Conservation (phyloP, 2,888 invertebrate species). For the Bembecia ichneumoniformis region DNA sequence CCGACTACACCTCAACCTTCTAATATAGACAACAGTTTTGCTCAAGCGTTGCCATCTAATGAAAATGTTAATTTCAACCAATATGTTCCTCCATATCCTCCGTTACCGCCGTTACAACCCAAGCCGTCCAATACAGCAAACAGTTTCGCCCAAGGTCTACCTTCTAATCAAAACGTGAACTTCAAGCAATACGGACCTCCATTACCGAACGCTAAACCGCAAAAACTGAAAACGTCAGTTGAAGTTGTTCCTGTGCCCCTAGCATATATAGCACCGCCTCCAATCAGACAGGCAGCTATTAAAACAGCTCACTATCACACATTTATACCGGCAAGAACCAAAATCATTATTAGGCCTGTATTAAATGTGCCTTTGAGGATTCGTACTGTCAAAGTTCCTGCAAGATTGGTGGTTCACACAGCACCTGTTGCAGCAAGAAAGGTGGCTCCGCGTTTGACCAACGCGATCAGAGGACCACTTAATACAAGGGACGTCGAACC, state of each 20-base stretch:
- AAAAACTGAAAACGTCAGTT: slow-evolving; percentile 50
- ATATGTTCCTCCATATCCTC: slow-evolving; percentile 27
- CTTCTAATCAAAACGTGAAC: slow-evolving; percentile 7
- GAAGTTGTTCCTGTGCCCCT: slow-evolving; percentile 58
- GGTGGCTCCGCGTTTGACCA: slow-evolving; percentile 16
- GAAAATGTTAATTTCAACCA: slow-evolving; percentile 42
- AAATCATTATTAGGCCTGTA: slow-evolving; percentile 47
- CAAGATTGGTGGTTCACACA: slow-evolving; percentile 27
- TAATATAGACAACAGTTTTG: slow-evolving; percentile 45
- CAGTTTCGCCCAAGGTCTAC: neutral
- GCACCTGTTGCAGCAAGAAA: slow-evolving; percentile 18
- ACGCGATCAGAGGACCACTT: slow-evolving; percentile 20
- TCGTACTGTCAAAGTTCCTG: slow-evolving; percentile 25
- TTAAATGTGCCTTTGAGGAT: slow-evolving; percentile 30
- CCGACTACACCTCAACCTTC: slow-evolving; percentile 41
- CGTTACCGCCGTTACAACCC: slow-evolving; percentile 14
- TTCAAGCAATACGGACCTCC: neutral
- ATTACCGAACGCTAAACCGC: slow-evolving; percentile 23
- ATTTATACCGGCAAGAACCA: slow-evolving; percentile 40
- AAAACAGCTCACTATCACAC: slow-evolving; percentile 37
- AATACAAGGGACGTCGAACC: slow-evolving; percentile 40
- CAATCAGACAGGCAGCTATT: slow-evolving; percentile 23
- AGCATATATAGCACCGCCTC: slow-evolving; percentile 56
- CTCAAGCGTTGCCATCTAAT: slow-evolving; percentile 48
- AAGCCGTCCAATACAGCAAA: slow-evolving; percentile 8